These are phyloP conservation scores for Trissolcus brochymenae DNA, from an alignment of 2,888 invertebrate genomes.

Conservation along the genomic window DNA sequence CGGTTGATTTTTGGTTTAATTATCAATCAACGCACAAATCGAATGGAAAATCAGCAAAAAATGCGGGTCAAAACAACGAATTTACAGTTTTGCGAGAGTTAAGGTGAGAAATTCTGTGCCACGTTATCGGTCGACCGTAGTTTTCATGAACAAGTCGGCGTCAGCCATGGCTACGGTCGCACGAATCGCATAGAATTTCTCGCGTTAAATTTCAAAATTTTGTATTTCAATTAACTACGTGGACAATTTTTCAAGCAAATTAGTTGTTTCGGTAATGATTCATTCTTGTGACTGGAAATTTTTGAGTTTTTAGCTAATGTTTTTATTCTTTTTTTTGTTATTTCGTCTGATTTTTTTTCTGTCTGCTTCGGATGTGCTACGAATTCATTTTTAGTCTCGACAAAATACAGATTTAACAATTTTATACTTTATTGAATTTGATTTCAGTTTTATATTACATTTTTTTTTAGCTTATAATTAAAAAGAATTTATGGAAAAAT, in stretches of 20 bases:
- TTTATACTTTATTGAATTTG: not conserved
- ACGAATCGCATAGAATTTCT: slow-evolving; percentile 64
- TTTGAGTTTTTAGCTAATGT: not conserved
- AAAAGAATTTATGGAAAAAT: too few species aligned
- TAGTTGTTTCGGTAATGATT: too few species aligned
- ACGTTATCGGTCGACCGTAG: slow-evolving; percentile 70
- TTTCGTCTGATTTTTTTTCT: too few species aligned
- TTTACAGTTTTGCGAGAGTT: slow-evolving; percentile 70
- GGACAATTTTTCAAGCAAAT: slow-evolving; percentile 5
- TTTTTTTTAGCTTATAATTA: too few species aligned
- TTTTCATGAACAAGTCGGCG: slow-evolving; percentile 64
- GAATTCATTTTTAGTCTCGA: too few species aligned
- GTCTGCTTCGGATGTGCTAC: too few species aligned
- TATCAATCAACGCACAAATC: slow-evolving; percentile 66
- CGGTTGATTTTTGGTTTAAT: not conserved
- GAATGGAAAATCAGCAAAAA: too few species aligned
- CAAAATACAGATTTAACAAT: not conserved
- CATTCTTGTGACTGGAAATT: not conserved
- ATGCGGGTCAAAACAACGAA: too few species aligned
- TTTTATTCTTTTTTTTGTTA: not conserved
- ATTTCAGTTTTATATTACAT: not conserved
- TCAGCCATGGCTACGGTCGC: slow-evolving; percentile 67
- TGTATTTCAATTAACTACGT: slow-evolving; percentile 6
- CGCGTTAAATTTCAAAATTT: slow-evolving; percentile 55
- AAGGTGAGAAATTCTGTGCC: slow-evolving; percentile 73